Base-by-base conservation (phyloP, 1,140 invertebrate genomes). In the Atta cephalotes region DNA sequence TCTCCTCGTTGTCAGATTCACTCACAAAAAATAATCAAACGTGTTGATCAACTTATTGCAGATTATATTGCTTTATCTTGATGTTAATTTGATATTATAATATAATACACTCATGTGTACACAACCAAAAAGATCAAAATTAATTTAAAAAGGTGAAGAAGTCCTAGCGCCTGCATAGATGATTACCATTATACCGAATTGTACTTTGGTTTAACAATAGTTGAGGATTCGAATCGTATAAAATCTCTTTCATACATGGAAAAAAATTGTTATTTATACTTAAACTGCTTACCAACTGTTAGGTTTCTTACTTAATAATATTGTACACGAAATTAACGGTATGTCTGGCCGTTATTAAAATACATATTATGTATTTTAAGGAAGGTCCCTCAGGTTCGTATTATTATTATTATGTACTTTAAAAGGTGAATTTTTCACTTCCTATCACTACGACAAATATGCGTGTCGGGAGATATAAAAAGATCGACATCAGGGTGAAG, bases 401-500 rank as follows among this genome's bases (percentile, higher is more conserved):
- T 45, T 45, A 45, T 45, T 45, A 45, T 45, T 45, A 76, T 80
- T 71, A 35, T 16, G 16, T 35, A 76, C 3, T 76, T 21, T 58
- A 49, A 12, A 77, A 49, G 39, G 10, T n/a, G 9, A 77, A 84
- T 14, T 62, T 77, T 77, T 84, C 25, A 77, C 53, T 71, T 71
- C 10, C 35, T 51, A 70, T 12, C 76, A 28, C 16, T 39, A 70
- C 9, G 39, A 82, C 18, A 60, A 72, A 62, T 35, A 82, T 56
- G 53, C 31, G 21, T 45, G 63, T 16, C 45, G 25, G 14, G 2
- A 76, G 72, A 88, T 87, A 89, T 88, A 92, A 93, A 93, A 93
- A 94, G 94, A 94, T 95, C 93, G 94, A 95, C 94, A 94, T 91
- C 89, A 91, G 89, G 90, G 87, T 80, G 89, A 89, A 93, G 90